Conservation (phyloP, 2,888 invertebrate genomes). For the Cephus pygmeus region DNA sequence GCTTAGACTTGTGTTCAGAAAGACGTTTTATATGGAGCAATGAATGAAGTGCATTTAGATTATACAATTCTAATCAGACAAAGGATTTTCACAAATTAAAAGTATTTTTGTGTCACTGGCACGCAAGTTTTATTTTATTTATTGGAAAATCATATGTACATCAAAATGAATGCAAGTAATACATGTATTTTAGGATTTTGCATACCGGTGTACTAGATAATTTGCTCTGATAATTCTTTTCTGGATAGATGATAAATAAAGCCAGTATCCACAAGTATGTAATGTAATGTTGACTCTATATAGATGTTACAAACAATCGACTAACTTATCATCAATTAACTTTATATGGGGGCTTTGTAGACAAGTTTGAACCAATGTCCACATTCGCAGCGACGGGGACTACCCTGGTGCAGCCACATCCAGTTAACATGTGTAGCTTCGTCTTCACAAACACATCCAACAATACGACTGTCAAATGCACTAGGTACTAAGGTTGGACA, state of each 20-base stretch:
- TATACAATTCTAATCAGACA: background rate
- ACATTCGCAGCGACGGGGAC: conserved; percentile 92
- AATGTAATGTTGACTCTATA: conserved; percentile 1
- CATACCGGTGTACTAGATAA: background rate
- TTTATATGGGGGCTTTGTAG: conserved; percentile 79
- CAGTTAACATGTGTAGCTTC: conserved; percentile 90
- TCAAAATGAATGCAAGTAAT: conserved; percentile 3
- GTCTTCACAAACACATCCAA: conserved; percentile 97
- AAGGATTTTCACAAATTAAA: background rate
- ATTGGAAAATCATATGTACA: background rate
- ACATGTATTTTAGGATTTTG: background rate
- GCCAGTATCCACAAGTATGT: background rate
- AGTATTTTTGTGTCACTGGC: background rate
- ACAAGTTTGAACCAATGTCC: conserved; percentile 96
- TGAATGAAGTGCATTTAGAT: background rate
- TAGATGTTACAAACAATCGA: conserved; percentile 3
- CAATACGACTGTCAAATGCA: conserved; percentile 86
- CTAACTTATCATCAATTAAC: background rate
- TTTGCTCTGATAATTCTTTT: background rate
- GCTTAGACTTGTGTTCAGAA: background rate
- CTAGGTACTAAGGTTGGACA: conserved; percentile 92
- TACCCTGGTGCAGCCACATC: conserved; percentile 95
- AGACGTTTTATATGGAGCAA: background rate
- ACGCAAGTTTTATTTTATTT: background rate
- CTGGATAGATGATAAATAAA: background rate